Base-by-base conservation (phyloP, 2,797 vertebrate genomes). In the Schizopygopsis pylzovi region DNA sequence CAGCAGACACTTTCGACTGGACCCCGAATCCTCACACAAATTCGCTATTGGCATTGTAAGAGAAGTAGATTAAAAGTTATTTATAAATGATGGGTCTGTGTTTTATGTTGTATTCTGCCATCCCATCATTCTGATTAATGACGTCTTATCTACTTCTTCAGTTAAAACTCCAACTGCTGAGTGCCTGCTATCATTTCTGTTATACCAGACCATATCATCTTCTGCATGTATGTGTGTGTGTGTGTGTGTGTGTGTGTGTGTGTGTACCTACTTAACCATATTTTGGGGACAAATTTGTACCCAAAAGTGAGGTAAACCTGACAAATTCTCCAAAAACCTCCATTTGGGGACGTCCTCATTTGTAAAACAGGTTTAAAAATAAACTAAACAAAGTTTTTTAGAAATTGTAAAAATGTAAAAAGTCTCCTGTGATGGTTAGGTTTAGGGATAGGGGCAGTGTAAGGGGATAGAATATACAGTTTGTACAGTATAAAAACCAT, bases 11-110 rank as follows among this genome's bases (percentile, higher is more conserved):
- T 81, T 63, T 79, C 43, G 7, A 63, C 47, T 11, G 84, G 70
- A 79, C 88, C 83, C 15, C 76, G 76, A 45, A 90, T 89, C 52
- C 79, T 87, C 79, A 80, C 88, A 20, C 84, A 88, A 28, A 89
- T 88, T 75, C 88, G 52, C 33, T 78, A 86, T 43, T 89, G 88
- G 88, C 83, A 86, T 59, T 70, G 90, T 90, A 89, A 89, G 89
- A 49, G 28, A 52, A 8, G 6, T 70, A 59, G 25, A 75, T 37
- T 77, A 41, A 25, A 11, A 77, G 33, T 37, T 54, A 7, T 63
- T 52, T 4, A 20, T 45, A 43, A 49, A 49, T 67, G 25, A 77
- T 59, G 15, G 76, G 41, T 22, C 45, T 52, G 20, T 71, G 47
- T 41, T 82, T 56, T 25, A 22, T 28, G 25, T 33, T 16, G 22